Conservation (phyloP, 2,888 invertebrate species). For the Noctua comes region DNA sequence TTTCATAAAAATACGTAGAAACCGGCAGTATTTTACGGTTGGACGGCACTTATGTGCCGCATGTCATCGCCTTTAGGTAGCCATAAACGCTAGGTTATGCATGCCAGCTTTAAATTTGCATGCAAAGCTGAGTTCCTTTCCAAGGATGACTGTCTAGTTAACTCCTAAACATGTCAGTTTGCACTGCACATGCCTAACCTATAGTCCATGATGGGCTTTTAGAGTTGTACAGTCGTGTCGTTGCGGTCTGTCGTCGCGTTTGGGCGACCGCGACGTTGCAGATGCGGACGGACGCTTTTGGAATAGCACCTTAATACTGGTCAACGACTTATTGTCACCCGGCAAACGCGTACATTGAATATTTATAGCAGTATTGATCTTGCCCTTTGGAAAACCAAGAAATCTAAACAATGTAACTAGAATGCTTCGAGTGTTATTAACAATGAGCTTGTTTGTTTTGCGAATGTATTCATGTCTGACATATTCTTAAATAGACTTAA, state of each 20-base stretch:
- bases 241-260: not conserved
- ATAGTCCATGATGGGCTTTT: not conserved
- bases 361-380: constrained; percentile 72
- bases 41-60: not conserved
- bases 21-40: not conserved
- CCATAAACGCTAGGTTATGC: not conserved
- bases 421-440: constrained; percentile 21
- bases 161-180: not conserved
- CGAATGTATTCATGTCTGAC: not conserved
- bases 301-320: constrained; percentile 33
- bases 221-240: not conserved
- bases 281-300: not conserved
- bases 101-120: not conserved
- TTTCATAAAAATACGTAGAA: not conserved
- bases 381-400: constrained; percentile 67
- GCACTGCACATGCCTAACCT: not conserved
- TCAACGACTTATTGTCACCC: constrained; percentile 66
- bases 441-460: constrained; percentile 33
- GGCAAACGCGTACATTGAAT: constrained; percentile 72
- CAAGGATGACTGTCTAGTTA: not conserved
- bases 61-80: not conserved
- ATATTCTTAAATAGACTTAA: too few relatives aligned
- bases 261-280: not conserved
- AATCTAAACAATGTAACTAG: constrained; percentile 46
- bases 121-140: not conserved